phyloP scores from a whole-genome alignment of 2,113 vertebrate species.

The Vicugna pacos region DNA sequence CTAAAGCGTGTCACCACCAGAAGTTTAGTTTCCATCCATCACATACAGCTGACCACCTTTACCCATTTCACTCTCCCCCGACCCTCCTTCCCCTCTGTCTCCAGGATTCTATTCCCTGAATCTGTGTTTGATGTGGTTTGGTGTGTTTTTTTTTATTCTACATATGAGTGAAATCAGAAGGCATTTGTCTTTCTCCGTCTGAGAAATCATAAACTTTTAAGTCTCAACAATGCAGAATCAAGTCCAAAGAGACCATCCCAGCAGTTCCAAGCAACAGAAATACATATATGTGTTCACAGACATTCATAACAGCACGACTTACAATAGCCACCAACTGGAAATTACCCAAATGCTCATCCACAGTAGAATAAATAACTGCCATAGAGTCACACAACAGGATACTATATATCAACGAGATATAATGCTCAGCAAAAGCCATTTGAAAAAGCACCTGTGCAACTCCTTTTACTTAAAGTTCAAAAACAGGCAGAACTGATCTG shows the following conservation, averaged over 20 bases:
- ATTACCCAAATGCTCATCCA: not conserved
- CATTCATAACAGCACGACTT: fast-evolving
- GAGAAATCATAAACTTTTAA: not conserved
- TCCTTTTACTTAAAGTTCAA: not conserved
- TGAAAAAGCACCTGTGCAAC: fast-evolving
- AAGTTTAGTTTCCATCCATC: not conserved
- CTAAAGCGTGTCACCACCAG: not conserved
- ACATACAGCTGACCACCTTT: not conserved
- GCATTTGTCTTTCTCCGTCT: not conserved
- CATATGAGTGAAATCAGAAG: not conserved
- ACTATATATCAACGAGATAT: fast-evolving
- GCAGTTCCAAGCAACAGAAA: not conserved
- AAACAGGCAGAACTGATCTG: not conserved
- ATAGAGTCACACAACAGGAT: fast-evolving
- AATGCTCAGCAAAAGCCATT: too few relatives aligned
- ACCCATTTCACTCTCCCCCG: not conserved
- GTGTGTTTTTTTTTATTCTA: not conserved
- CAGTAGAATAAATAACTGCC: fast-evolving
- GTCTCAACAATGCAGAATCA: not conserved
- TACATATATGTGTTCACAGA: fast-evolving
- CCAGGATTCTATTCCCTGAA: not conserved
- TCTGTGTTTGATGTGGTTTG: not conserved
- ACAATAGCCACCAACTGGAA: not conserved
- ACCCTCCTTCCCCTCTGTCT: not conserved
- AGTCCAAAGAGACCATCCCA: not conserved